phyloP scores from a whole-genome alignment of 2,888 invertebrate species.

The Ectemnius cavifrons region DNA sequence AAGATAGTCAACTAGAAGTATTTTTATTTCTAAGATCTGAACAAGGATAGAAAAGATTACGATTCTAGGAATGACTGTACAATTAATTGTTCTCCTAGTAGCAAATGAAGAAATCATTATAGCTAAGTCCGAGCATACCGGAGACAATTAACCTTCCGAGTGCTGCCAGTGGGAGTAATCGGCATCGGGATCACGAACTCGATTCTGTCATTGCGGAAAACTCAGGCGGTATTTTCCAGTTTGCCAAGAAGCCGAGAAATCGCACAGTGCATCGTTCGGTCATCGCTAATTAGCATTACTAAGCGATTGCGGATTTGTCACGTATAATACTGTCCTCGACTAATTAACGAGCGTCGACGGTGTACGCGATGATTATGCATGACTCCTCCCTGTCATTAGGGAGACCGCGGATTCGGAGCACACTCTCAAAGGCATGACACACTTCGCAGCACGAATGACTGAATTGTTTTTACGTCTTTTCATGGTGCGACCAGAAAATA shows the following conservation, averaged over 20 bases:
- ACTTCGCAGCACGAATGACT: not conserved
- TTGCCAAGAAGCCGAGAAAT: conserved; percentile 2
- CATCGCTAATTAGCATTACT: conserved; percentile 6
- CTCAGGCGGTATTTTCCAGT: conserved; percentile 5
- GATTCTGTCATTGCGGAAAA: conserved; percentile 6
- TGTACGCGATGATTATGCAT: conserved; percentile 7
- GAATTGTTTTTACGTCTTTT: not conserved
- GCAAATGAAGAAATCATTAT: not conserved
- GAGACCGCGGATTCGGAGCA: not conserved
- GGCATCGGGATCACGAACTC: not conserved
- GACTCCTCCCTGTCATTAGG: conserved; percentile 1
- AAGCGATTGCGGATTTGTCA: conserved; percentile 4
- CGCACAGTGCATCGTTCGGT: not conserved
- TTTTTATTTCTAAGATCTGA: too few species aligned
- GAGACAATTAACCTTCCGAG: conserved; percentile 5
- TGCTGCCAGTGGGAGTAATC: not conserved
- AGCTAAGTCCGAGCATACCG: not conserved
- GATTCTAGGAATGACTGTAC: too few species aligned
- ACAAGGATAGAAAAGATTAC: too few species aligned
- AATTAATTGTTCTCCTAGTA: not conserved
- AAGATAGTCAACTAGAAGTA: too few species aligned
- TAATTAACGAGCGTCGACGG: not conserved
- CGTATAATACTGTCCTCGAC: conserved; percentile 4
- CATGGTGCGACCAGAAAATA: too few species aligned
- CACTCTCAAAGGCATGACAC: too few species aligned